Evolutionary conservation across 2,113 vertebrate genomes (phyloP).

Genomic region (Hydropotes inermis): DNA sequence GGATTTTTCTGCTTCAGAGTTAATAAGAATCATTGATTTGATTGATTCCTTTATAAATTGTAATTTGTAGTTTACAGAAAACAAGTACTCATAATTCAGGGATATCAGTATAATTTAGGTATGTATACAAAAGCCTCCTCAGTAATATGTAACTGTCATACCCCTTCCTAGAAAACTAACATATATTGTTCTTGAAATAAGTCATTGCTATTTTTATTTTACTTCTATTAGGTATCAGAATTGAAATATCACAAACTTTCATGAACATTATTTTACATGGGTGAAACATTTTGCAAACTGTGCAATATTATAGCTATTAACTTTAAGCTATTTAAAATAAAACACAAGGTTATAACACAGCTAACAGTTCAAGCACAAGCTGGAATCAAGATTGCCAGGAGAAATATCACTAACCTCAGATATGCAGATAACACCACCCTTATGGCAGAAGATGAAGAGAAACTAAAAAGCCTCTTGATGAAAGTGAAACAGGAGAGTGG

Average conservation of each 20-base stretch:
- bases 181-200: not conserved
- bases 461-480: too few relatives aligned
- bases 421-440: too few relatives aligned
- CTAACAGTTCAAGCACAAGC: not conserved
- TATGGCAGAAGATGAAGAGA: too few relatives aligned
- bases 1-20: not conserved
- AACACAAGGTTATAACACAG: not conserved
- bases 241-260: not conserved
- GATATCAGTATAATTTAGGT: not conserved
- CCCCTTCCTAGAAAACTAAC: not conserved
- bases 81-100: not conserved
- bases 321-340: not conserved
- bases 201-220: not conserved
- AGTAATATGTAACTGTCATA: not conserved
- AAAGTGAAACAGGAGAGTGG: too few relatives aligned
- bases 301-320: not conserved
- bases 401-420: too few relatives aligned
- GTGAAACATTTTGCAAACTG: not conserved
- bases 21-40: not conserved
- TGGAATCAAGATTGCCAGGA: too few relatives aligned
- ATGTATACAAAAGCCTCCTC: not conserved
- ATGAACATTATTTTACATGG: not conserved
- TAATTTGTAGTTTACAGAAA: not conserved
- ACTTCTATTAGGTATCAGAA: not conserved
- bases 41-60: conserved; percentile 10